A percentile compares a stretch with the other conserved stretches of the same genome.
phyloP scores from a whole-genome alignment of 2,888 invertebrate genomes.

The Orchestes rusci region DNA sequence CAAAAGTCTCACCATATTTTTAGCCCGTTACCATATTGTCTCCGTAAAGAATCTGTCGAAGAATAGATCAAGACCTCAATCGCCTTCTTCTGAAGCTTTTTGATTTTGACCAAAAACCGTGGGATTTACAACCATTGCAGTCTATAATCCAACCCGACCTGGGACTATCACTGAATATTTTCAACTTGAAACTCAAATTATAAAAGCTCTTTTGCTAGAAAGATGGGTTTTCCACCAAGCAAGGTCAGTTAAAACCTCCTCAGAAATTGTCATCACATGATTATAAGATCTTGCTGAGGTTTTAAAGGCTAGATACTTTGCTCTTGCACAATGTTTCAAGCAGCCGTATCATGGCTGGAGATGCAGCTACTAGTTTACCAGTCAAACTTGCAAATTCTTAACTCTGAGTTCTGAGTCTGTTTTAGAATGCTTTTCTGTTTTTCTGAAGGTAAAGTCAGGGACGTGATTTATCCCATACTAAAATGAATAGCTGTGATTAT shows the following conservation, averaged over 20 bases:
- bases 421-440: conserved; percentile 6
- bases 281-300: background rate
- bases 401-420: background rate
- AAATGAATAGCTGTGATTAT: no score
- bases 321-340: conserved; percentile 21
- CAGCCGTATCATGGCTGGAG: conserved; percentile 11
- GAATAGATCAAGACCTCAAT: conserved; percentile 4
- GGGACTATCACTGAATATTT: conserved; percentile 1
- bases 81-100: background rate
- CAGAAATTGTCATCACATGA: background rate
- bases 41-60: background rate
- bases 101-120: background rate
- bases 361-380: conserved; percentile 3
- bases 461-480: no score
- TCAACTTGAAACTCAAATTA: no score
- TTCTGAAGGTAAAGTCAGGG: conserved; percentile 5
- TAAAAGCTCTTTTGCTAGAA: no score
- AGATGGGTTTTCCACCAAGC: conserved; percentile 1
- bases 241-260: background rate
- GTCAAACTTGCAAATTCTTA: background rate
- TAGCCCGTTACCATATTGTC: conserved; percentile 2
- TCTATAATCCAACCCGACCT: background rate
- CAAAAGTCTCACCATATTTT: conserved; percentile 8
- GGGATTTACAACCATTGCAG: background rate
- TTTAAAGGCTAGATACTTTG: conserved; percentile 5